Conservation (phyloP, 2,797 vertebrate genomes). For the Nasua narica region DNA sequence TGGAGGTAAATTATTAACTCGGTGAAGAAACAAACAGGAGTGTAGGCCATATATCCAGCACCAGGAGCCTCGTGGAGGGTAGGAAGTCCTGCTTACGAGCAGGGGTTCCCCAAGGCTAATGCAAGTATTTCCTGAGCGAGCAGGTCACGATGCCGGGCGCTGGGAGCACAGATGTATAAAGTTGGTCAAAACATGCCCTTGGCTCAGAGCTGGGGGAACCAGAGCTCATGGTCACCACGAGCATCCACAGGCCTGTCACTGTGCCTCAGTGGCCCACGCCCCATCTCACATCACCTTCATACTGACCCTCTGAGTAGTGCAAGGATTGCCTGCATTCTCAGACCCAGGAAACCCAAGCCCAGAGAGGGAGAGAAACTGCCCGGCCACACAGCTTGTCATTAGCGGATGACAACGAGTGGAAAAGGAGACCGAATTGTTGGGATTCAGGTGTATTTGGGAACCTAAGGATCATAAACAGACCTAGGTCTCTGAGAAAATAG, state of each 20-base stretch:
- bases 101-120: neutral
- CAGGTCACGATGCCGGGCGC: neutral
- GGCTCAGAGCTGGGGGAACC: neutral
- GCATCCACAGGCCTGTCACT: neutral
- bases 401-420: neutral
- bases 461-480: neutral
- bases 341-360: neutral
- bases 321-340: neutral
- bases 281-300: neutral
- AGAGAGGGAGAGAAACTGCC: neutral
- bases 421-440: neutral
- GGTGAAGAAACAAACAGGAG: slow-evolving; percentile 18
- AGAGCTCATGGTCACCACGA: neutral
- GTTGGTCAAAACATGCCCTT: neutral
- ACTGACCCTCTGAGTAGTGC: too few species aligned
- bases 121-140: neutral
- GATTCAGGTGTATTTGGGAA: neutral
- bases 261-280: accelerated
- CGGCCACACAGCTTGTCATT: neutral
- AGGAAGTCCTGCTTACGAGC: neutral
- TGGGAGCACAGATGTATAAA: neutral
- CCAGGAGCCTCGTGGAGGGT: neutral
- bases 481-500: neutral
- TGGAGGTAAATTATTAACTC: slow-evolving; percentile 68
- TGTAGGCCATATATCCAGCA: neutral